These are phyloP conservation scores for Anarrhichthys ocellatus DNA, from an alignment of 2,113 vertebrate species.

Conservation along the genomic window DNA sequence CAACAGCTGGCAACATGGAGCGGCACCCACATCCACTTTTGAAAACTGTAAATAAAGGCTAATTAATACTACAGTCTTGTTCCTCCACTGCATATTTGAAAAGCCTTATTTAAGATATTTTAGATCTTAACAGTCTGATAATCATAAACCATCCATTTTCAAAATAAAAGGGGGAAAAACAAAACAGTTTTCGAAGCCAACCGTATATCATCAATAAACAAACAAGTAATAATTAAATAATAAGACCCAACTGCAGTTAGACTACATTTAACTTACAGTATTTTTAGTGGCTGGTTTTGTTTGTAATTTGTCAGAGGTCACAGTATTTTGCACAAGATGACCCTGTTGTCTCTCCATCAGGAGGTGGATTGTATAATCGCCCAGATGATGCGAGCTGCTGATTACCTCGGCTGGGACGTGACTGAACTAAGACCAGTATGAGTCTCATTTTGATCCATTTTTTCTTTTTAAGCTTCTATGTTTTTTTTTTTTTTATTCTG, in stretches of 20 bases:
- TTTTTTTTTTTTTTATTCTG: background rate
- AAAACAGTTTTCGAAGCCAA: background rate
- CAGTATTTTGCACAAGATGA: background rate
- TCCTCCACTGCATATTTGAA: background rate
- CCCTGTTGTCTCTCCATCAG: slow-evolving; percentile 71
- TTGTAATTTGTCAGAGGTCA: background rate
- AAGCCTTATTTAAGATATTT: background rate
- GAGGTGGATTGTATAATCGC: slow-evolving; percentile 94
- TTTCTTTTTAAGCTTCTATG: background rate
- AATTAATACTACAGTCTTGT: background rate
- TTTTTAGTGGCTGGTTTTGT: background rate
- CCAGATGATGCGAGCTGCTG: slow-evolving; percentile 95
- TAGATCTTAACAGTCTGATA: background rate
- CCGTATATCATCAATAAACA: background rate
- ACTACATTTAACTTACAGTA: background rate
- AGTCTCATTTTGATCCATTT: background rate
- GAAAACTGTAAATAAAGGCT: background rate
- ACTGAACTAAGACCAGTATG: slow-evolving; percentile 92
- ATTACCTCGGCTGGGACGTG: slow-evolving; percentile 95
- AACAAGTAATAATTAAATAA: slow-evolving; percentile 2
- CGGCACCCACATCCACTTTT: no score
- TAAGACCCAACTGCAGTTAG: background rate
- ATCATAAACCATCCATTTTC: background rate
- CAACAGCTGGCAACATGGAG: no score
- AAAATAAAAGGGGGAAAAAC: background rate